These are phyloP conservation scores for Todiramphus saurophagus DNA, from an alignment of 2,113 vertebrate genomes.

Conservation along the genomic window DNA sequence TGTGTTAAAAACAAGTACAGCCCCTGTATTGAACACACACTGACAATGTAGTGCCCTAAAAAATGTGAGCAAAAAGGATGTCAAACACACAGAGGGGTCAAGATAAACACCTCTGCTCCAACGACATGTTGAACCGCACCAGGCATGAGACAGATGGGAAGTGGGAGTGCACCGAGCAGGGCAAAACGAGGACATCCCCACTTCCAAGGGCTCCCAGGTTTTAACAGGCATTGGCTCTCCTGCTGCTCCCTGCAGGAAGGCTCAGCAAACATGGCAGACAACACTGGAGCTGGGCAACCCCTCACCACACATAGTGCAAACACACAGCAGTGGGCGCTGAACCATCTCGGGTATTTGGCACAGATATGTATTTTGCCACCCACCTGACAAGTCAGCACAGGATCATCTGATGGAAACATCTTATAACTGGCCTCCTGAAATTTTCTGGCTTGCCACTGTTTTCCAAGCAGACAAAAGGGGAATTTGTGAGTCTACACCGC, in stretches of 20 bases:
- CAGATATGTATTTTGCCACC: neutral
- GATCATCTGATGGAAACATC: neutral
- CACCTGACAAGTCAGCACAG: neutral
- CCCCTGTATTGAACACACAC: neutral
- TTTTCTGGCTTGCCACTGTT: neutral
- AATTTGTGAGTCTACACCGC: neutral
- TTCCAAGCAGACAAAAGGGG: slow-evolving; percentile 2
- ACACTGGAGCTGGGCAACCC: neutral
- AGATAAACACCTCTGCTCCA: neutral
- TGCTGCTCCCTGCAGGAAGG: neutral
- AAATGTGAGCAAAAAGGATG: neutral
- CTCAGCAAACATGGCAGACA: neutral
- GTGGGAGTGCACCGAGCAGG: rapidly evolving
- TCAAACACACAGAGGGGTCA: neutral
- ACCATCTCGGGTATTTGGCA: neutral
- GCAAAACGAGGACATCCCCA: neutral
- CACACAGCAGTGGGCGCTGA: neutral
- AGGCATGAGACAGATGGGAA: neutral
- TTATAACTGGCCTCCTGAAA: neutral
- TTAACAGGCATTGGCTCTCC: neutral
- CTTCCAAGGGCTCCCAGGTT: neutral
- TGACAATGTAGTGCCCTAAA: rapidly evolving
- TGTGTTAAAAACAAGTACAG: neutral
- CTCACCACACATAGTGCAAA: neutral
- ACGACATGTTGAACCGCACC: rapidly evolving